phyloP scores from a whole-genome alignment of 2,797 vertebrate genomes.

The Myotis findleyi region DNA sequence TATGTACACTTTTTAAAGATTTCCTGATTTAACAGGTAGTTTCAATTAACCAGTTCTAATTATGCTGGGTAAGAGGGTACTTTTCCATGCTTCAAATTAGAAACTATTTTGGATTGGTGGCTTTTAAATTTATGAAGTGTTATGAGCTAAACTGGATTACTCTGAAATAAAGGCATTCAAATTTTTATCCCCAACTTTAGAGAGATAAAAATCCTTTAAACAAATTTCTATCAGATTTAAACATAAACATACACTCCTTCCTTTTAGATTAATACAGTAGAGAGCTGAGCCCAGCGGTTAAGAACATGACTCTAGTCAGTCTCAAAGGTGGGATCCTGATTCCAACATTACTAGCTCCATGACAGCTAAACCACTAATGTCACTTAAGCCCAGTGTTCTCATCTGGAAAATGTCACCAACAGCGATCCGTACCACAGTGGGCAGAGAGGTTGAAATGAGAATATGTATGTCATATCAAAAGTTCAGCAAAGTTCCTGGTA shows the following conservation, averaged over 20 bases:
- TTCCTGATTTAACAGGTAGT: not conserved
- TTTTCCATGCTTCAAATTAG: constrained; percentile 37
- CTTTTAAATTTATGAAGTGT: constrained; percentile 47
- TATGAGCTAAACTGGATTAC: not conserved
- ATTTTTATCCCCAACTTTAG: constrained; percentile 21
- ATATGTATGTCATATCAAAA: not conserved
- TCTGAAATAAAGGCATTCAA: not conserved
- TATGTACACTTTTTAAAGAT: not conserved
- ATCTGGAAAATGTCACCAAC: not conserved
- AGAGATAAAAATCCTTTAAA: constrained; percentile 37
- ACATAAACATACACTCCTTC: not conserved
- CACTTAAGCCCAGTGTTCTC: not conserved
- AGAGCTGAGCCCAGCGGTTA: not conserved
- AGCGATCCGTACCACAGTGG: not conserved
- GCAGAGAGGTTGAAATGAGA: constrained; percentile 4
- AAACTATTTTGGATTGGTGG: constrained; percentile 25
- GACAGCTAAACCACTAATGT: not conserved
- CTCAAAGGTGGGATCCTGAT: not conserved
- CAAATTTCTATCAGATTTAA: not conserved
- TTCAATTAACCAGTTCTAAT: constrained; percentile 37
- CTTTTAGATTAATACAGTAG: not conserved
- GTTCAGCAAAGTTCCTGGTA: not conserved
- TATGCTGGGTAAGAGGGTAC: not conserved
- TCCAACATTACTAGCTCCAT: not conserved
- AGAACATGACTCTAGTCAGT: not conserved